These are phyloP conservation scores for Stegana nigrithorax DNA, from an alignment of 2,888 invertebrate species.

Conservation along the genomic window DNA sequence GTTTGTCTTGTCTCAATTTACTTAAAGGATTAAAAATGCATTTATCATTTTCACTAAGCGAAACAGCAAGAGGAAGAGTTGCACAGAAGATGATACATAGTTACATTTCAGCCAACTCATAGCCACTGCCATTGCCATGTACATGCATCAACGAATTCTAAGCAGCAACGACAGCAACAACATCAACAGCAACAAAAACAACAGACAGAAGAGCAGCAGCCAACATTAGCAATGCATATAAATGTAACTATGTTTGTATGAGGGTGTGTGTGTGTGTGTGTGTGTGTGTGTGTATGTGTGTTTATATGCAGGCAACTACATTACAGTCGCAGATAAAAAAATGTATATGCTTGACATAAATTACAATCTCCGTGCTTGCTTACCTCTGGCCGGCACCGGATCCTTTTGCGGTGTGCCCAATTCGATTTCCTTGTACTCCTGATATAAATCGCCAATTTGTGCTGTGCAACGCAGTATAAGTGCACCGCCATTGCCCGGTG, in stretches of 20 bases:
- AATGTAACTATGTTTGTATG: too few relatives aligned
- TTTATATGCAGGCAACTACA: too few relatives aligned
- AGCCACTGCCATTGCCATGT: not conserved
- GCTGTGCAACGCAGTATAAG: conserved; percentile 80
- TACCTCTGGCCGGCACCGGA: conserved; percentile 84
- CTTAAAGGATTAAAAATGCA: conserved; percentile 36
- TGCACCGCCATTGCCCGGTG: conserved; percentile 65
- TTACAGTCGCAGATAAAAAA: too few relatives aligned
- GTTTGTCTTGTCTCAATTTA: conserved; percentile 28
- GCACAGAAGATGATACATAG: too few relatives aligned
- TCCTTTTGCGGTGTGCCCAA: conserved; percentile 77
- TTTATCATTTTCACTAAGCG: conserved; percentile 31
- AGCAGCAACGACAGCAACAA: too few relatives aligned
- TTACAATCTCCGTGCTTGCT: conserved; percentile 43
- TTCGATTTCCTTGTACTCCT: conserved; percentile 76
- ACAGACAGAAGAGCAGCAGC: too few relatives aligned
- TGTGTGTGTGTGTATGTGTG: too few relatives aligned
- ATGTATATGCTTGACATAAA: too few relatives aligned
- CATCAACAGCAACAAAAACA: too few relatives aligned
- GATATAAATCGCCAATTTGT: conserved; percentile 77
- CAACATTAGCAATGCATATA: too few relatives aligned
- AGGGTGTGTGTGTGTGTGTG: too few relatives aligned
- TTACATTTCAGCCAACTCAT: not conserved
- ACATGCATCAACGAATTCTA: not conserved
- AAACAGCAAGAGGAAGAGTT: not conserved